These are phyloP conservation scores for Leptopilina boulardi DNA, from an alignment of 1,140 invertebrate genomes.

Conservation along the genomic window DNA sequence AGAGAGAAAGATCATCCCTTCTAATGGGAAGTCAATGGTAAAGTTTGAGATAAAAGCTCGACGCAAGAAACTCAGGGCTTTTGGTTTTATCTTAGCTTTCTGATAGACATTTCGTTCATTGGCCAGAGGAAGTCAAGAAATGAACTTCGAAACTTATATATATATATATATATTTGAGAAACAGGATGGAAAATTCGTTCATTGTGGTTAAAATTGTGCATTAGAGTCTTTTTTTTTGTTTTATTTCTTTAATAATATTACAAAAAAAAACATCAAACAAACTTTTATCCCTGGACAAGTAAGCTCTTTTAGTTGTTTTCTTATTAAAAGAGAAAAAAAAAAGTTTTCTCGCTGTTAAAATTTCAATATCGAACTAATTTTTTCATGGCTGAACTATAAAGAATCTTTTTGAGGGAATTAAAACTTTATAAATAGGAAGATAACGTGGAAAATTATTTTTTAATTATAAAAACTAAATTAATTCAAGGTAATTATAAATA, in stretches of 20 bases:
- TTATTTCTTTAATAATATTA: background rate
- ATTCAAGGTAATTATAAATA: no score
- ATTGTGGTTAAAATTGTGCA: slow-evolving; percentile 3
- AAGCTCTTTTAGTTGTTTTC: background rate
- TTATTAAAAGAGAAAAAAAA: background rate
- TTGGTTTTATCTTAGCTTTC: slow-evolving; percentile 12
- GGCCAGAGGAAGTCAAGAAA: background rate
- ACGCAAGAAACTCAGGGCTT: slow-evolving; percentile 13
- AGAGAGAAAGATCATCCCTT: slow-evolving; percentile 37
- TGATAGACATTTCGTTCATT: slow-evolving; percentile 6
- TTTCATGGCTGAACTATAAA: background rate
- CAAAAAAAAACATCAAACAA: background rate
- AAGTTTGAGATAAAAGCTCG: slow-evolving; percentile 12
- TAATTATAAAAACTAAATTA: background rate
- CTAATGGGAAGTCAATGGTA: slow-evolving; percentile 23
- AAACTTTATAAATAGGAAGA: no score
- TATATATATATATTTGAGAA: background rate
- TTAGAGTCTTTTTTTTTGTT: background rate
- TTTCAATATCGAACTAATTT: slow-evolving; percentile 1
- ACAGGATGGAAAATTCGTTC: slow-evolving; percentile 3
- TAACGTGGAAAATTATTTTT: background rate
- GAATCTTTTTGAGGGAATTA: no score
- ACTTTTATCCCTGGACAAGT: background rate
- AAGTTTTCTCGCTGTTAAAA: background rate
- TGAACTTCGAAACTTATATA: background rate